phyloP scores from a whole-genome alignment of 2,888 invertebrate genomes.

The Lycia hirtaria region DNA sequence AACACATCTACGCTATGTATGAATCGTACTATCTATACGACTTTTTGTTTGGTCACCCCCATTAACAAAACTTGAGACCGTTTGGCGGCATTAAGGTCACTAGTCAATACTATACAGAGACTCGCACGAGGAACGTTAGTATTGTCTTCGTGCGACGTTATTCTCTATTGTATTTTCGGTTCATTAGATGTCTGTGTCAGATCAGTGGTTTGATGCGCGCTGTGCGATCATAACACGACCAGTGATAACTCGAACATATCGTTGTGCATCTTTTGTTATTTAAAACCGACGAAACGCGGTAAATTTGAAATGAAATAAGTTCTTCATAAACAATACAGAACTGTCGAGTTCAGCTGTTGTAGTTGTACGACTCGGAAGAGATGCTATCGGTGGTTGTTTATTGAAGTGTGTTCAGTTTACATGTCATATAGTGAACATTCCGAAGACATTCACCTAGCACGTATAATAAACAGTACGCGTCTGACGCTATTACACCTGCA shows the following conservation, averaged over 20 bases:
- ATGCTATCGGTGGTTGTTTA: conserved; percentile 10
- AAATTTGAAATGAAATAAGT: conserved; percentile 45
- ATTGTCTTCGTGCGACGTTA: conserved; percentile 31
- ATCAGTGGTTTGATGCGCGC: conserved; percentile 48
- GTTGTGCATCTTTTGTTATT: conserved; percentile 58
- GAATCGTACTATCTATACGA: conserved; percentile 79
- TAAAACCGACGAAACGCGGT: conserved; percentile 48
- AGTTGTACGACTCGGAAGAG: conserved; percentile 1
- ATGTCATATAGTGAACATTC: conserved; percentile 36
- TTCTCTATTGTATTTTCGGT: conserved; percentile 30
- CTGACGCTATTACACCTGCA: conserved; percentile 36
- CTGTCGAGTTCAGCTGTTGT: conserved; percentile 14
- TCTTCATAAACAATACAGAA: conserved; percentile 28
- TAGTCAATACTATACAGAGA: conserved; percentile 54
- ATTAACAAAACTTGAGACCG: conserved; percentile 71
- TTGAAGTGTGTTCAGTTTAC: conserved; percentile 24
- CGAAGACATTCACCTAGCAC: conserved; percentile 26
- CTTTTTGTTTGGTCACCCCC: conserved; percentile 73
- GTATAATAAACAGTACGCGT: conserved; percentile 10
- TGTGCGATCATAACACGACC: conserved; percentile 44
- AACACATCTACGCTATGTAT: conserved; percentile 68
- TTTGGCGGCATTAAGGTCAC: conserved; percentile 66
- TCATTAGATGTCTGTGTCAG: conserved; percentile 51
- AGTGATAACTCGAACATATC: conserved; percentile 53
- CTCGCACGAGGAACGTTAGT: conserved; percentile 32